phyloP scores from a whole-genome alignment of 2,888 invertebrate genomes.

The Heteropelma amictum region DNA sequence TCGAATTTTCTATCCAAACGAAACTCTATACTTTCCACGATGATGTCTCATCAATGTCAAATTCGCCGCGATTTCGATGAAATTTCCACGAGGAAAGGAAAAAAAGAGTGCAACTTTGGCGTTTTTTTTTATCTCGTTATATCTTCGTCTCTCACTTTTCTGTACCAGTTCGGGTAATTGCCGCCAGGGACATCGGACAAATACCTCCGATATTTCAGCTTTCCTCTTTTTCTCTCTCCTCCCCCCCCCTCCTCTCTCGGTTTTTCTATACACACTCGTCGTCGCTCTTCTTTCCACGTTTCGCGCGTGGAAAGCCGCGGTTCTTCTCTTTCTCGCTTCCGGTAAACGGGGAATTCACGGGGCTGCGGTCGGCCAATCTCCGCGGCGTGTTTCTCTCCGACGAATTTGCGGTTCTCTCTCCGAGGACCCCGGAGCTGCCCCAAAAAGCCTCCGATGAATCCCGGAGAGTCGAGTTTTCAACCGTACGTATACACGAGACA shows the following conservation, averaged over 20 bases:
- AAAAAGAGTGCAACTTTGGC: too few species aligned
- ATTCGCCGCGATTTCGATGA: too few species aligned
- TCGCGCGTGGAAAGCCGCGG: neutral
- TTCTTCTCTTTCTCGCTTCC: slow-evolving; percentile 15
- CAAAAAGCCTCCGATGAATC: neutral
- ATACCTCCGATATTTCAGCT: neutral
- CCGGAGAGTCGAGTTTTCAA: slow-evolving; percentile 1
- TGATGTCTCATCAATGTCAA: too few species aligned
- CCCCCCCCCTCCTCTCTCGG: neutral
- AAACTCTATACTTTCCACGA: too few species aligned
- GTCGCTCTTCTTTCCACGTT: neutral
- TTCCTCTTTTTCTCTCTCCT: neutral
- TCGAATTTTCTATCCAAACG: too few species aligned
- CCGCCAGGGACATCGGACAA: too few species aligned
- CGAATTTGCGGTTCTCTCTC: slow-evolving; percentile 55
- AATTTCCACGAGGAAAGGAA: too few species aligned
- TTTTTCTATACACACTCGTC: neutral
- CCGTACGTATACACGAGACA: neutral
- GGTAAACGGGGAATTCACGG: slow-evolving; percentile 49
- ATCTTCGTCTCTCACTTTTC: neutral
- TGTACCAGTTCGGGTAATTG: too few species aligned
- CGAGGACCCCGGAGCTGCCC: neutral
- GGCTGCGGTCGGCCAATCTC: slow-evolving; percentile 65
- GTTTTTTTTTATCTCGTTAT: neutral
- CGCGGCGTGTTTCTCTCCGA: slow-evolving; percentile 57